Base-by-base conservation (phyloP, 2,888 invertebrate species). In the Timandra comae region DNA sequence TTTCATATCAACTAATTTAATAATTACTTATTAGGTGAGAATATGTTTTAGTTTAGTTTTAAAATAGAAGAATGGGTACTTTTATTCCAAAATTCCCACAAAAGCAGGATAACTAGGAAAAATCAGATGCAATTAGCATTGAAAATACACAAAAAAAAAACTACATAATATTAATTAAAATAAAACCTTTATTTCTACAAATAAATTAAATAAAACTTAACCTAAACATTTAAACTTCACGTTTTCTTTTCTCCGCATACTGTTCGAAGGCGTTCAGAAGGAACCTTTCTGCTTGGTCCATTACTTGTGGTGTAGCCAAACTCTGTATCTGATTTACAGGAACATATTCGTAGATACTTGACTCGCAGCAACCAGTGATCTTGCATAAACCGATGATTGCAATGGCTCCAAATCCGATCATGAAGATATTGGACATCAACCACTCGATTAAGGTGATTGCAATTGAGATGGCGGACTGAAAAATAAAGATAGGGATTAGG, bases 241-340 rank as follows among this genome's bases (percentile, higher is more conserved):
- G 37, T 29, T 43, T 49, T 24, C 38, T 48, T 9, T 49, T 52
- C 31, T 61, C 48, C 0, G 52, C 49, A 30, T 88, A 89, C 49
- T 86, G 87, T 23, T 86, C 82, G 20, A 89, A 63, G 2, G 89
- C 89, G 23, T 72, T 78, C 25, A 76, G 58, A 0, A 89, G 73
- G 27, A 88, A 69, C 5, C 69, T 58, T 2, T 88, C 81, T 0
- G 87, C 85, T 0, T 76, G 69, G 2, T 87, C 75, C 22, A 90
- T 54, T 28, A 73, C 75, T 27, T 89, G 88, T 3, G 87, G 82
- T 0, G 86, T 87, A 29, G 88, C 78, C 30, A 80, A 66, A 1
- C 75, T 61, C 7, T 81, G 62, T 16, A 88, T 70, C 9, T 87
- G 49, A 1, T 49, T 43, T 2, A 59, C 37, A 1, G 56, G 56